phyloP scores from a whole-genome alignment of 2,797 vertebrate species.

The Sebastiscus tertius region DNA sequence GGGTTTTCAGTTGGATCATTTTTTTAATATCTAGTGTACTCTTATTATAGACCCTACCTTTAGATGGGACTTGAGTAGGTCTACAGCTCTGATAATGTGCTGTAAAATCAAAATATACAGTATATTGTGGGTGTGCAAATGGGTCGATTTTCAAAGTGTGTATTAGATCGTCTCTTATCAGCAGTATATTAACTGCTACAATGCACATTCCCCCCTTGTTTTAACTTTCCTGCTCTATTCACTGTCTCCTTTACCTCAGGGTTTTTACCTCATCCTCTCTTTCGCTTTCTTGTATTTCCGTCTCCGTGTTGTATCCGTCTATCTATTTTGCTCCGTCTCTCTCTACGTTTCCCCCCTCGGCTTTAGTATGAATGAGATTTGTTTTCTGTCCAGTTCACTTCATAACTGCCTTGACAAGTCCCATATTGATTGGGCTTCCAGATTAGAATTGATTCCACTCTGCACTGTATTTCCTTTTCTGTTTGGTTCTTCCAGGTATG shows the following conservation, averaged over 20 bases:
- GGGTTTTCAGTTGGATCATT: neutral
- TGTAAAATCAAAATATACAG: neutral
- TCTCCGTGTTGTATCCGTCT: constrained; percentile 17
- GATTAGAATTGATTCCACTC: constrained; percentile 77
- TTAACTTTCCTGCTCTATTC: neutral
- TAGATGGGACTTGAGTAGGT: neutral
- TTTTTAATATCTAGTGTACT: neutral
- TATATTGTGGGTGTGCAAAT: neutral
- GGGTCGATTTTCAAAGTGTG: neutral
- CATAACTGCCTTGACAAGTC: constrained; percentile 75
- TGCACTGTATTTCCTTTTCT: constrained; percentile 58
- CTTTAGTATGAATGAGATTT: constrained; percentile 35
- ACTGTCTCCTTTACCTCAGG: constrained; percentile 5
- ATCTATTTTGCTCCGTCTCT: constrained; percentile 1
- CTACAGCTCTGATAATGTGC: neutral
- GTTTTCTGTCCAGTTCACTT: constrained; percentile 57
- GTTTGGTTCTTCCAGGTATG: constrained; percentile 42
- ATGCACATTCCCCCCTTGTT: neutral
- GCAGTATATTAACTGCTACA: neutral
- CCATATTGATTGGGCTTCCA: constrained; percentile 67
- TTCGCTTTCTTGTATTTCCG: neutral
- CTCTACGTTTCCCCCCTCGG: neutral
- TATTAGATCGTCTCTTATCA: neutral
- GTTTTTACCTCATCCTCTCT: neutral
- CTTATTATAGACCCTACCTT: neutral